Evolutionary conservation across 2,797 vertebrate species (phyloP), one percentile per base, ranked within the genome.

Genomic region (Podargus strigoides): DNA sequence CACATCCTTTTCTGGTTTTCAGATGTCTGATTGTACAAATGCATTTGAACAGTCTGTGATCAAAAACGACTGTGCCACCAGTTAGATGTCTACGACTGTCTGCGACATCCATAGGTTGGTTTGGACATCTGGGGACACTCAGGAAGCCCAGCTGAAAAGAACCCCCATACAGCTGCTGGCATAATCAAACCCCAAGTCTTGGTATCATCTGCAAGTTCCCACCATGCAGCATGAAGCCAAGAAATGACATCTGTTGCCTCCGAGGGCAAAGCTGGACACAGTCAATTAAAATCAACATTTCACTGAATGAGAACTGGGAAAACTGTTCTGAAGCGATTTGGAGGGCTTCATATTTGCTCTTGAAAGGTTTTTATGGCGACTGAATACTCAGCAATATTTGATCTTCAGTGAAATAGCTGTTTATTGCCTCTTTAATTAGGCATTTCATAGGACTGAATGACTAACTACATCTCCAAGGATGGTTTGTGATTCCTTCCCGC

Each of bases 381-480:
- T 88, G 94, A 90, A 90, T 90, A 91, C 69, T 93, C 94, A 94
- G 89, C 85, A 95, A 87, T 91, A 91, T 94, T 95, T 80, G 91
- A 93, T 91, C 78, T 79, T 91, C 84, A 75, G 79, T 86, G 89
- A 95, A 96, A 74, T 85, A 92, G 83, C 78, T 96, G 92, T 88
- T 93, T 92, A 93, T 96, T 97, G 89, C 95, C 84, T 95, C 93
- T 93, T 96, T 96, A 96, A 96, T 96, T 93, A 95, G 94, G 82
- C 85, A 93, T 96, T 95, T 97, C 89, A 87, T 89, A 95, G 93
- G 84, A 87, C 74, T 91, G 85, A 93, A 96, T 95, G 92, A 96
- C 77, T 92, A 95, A 94, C 87, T 85, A 66, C 56, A 91, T 95
- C 85, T 95, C 89, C 72, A 74, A 95, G 82, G 76, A 92, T 47